These are phyloP conservation scores for Hippolais icterina DNA, from an alignment of 2,113 vertebrate genomes.

Conservation along the genomic window DNA sequence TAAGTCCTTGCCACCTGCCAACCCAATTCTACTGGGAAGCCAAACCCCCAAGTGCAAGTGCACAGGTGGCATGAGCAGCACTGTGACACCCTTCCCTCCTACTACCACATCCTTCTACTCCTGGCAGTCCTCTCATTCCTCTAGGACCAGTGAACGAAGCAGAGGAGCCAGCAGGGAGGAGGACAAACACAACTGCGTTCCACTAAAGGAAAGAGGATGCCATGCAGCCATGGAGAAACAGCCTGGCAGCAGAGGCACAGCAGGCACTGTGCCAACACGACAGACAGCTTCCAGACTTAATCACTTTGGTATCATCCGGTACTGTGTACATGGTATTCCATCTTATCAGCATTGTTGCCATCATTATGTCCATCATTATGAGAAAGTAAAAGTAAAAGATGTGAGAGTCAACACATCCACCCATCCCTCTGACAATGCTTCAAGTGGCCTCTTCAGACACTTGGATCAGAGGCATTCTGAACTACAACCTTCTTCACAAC, in stretches of 20 bases:
- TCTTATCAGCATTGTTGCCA: background rate
- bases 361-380: background rate
- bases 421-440: background rate
- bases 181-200: background rate
- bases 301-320: background rate
- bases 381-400: background rate
- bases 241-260: background rate
- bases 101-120: background rate
- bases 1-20: constrained; percentile 35
- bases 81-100: background rate
- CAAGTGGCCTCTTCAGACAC: background rate
- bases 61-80: background rate
- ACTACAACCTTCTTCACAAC: background rate
- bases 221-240: background rate
- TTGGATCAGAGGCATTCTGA: background rate
- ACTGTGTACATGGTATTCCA: background rate
- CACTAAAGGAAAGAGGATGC: background rate
- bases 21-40: background rate
- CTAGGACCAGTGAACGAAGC: background rate
- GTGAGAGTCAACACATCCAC: background rate
- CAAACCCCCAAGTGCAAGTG: background rate
- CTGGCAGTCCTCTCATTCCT: background rate
- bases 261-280: background rate
- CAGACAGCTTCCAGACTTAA: background rate
- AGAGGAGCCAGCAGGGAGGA: background rate